Evolutionary conservation across 2,113 vertebrate species (phyloP).

Genomic region (Ciconia boyciana): DNA sequence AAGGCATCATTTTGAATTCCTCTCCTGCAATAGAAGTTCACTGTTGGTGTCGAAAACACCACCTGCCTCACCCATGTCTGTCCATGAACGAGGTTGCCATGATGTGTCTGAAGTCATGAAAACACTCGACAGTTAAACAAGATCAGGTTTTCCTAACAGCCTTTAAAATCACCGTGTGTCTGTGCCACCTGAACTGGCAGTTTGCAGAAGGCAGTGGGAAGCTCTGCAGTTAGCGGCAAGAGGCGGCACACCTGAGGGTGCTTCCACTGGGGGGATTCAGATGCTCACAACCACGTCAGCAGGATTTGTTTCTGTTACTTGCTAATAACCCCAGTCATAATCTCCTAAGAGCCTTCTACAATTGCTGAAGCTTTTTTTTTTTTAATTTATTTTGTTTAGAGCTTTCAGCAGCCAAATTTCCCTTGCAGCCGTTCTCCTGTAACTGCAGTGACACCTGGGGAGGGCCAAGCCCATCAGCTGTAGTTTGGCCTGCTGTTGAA

Average conservation of each 20-base stretch:
- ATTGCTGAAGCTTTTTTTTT: background rate
- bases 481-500: constrained; percentile 11
- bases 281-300: background rate
- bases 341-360: background rate
- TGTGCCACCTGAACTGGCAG: background rate
- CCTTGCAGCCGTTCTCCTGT: background rate
- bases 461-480: background rate
- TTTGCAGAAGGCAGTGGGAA: background rate
- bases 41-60: background rate
- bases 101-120: background rate
- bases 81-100: fast-evolving
- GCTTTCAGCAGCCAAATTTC: background rate
- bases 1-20: background rate
- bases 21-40: background rate
- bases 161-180: background rate
- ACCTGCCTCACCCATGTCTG: background rate
- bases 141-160: background rate
- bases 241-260: background rate
- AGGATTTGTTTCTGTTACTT: background rate
- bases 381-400: background rate
- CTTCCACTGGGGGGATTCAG: background rate
- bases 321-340: background rate
- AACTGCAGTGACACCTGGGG: constrained; percentile 32
- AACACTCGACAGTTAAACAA: background rate
- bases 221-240: background rate